These are phyloP conservation scores for Brachirus orientalis DNA, from an alignment of 2,113 vertebrate species.

Conservation along the genomic window DNA sequence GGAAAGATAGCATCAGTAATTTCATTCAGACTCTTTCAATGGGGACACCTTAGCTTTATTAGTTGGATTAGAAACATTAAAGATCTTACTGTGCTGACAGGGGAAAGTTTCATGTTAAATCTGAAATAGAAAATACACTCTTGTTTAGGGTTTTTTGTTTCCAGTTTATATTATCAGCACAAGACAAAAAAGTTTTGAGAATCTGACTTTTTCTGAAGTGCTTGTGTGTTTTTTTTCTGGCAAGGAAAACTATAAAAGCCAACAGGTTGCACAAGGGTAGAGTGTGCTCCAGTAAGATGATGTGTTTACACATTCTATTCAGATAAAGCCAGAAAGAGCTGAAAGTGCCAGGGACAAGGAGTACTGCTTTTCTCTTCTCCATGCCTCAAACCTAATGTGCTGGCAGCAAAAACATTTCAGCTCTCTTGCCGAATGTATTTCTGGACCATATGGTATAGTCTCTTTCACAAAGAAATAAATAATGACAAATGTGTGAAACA, in stretches of 20 bases:
- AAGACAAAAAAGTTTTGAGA: too few relatives aligned
- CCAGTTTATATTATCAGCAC: too few relatives aligned
- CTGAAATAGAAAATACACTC: too few relatives aligned
- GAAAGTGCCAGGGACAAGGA: slow-evolving; percentile 49
- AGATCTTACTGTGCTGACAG: too few relatives aligned
- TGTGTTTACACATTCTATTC: slow-evolving; percentile 51
- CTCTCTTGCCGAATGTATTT: slow-evolving; percentile 36
- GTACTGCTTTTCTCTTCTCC: slow-evolving; percentile 62
- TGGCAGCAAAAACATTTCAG: slow-evolving; percentile 65
- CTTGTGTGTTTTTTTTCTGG: not conserved
- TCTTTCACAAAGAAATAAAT: slow-evolving; percentile 20
- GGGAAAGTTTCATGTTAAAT: too few relatives aligned
- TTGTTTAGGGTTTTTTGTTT: too few relatives aligned
- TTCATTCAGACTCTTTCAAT: not conserved
- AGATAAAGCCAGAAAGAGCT: slow-evolving; percentile 32
- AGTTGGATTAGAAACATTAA: not conserved
- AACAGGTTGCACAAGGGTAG: not conserved
- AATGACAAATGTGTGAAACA: slow-evolving; percentile 9
- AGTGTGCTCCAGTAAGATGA: slow-evolving; percentile 1
- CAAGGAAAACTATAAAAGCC: slow-evolving; percentile 1
- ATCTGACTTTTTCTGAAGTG: slow-evolving; percentile 1
- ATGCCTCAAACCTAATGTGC: slow-evolving; percentile 61
- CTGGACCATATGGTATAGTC: slow-evolving; percentile 14
- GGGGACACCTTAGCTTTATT: not conserved
- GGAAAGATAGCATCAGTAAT: too few relatives aligned